Evolutionary conservation across 2,113 vertebrate genomes (phyloP).

Genomic region (Lanius collurio): DNA sequence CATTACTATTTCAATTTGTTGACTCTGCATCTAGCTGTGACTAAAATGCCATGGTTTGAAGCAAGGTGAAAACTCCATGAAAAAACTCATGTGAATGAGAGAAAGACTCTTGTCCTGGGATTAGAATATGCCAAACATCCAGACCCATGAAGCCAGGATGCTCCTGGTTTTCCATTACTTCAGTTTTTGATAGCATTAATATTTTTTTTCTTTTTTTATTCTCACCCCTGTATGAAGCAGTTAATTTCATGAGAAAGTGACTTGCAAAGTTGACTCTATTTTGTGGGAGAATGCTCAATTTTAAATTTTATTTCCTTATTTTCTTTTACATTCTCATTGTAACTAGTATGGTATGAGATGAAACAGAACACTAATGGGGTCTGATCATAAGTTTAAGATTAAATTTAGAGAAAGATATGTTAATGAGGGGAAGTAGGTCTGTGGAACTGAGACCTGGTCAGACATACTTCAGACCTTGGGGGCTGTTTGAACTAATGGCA

Average conservation of each 20-base stretch:
- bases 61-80: background rate
- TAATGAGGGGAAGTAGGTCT: background rate
- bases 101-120: background rate
- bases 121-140: background rate
- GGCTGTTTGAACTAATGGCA: background rate
- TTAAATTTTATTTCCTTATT: background rate
- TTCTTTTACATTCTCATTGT: background rate
- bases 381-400: background rate
- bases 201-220: background rate
- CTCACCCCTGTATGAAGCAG: background rate
- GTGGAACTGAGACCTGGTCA: background rate
- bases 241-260: background rate
- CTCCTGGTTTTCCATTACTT: background rate
- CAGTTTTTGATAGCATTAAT: background rate
- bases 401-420: background rate
- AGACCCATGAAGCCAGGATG: background rate
- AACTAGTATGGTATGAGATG: background rate
- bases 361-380: background rate
- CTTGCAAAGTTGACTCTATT: background rate
- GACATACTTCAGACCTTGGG: background rate
- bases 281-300: background rate
- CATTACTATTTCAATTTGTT: background rate
- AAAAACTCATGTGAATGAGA: background rate
- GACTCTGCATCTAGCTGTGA: background rate
- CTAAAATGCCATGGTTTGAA: background rate